Evolutionary conservation across 1,140 invertebrate species (phyloP), one percentile per base, ranked within the genome.

Genomic region (Muscidifurax raptorellus): DNA sequence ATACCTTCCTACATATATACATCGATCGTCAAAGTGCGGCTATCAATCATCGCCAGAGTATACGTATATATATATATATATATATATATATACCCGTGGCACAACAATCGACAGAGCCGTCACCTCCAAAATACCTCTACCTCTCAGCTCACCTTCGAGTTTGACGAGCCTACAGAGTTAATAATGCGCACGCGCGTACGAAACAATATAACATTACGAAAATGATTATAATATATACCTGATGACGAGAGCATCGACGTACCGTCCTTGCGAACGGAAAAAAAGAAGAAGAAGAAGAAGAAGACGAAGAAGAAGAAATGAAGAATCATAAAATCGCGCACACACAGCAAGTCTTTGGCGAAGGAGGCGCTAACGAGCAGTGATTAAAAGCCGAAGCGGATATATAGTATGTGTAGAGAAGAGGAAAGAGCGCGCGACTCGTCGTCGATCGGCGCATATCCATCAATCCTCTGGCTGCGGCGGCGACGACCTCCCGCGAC

Each of bases 401-500:
- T 82, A 52, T 52, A 86, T 84, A 86, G n/a, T 40, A 85, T 69
- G 86, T 30, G 71, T 77, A 69, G 52, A n/a, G 52, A 59, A 59
- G 52, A 59, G 52, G 5, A 59, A 59, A 59, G 52, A 52, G 82
- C 72, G 64, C 83, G 83, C 83, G 85, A 76, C 81, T 71, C 36
- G 75, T 75, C 44, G 75, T n/a, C 64, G 32, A 66, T 36, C 64
- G 86, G 64, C 32, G 80, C 81, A 85, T 89, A 89, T 91, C 90
- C 91, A 92, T 91, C 91, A 92, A 91, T 91, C 89, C 87, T 90
- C 85, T n/a, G n/a, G 81, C 30, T 59, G 44, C 78, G 85, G 86
- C 88, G 87, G 85, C 87, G 84, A 74, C 84, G 90, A 91, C 91
- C 91, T 91, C 91, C 91, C 91, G 90, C 90, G 89, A 91, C 84